Percentiles rank a stretch among this genome's conserved stretches.
Evolutionary conservation across 2,113 vertebrate species (phyloP).

Genomic region (Rana temporaria): DNA sequence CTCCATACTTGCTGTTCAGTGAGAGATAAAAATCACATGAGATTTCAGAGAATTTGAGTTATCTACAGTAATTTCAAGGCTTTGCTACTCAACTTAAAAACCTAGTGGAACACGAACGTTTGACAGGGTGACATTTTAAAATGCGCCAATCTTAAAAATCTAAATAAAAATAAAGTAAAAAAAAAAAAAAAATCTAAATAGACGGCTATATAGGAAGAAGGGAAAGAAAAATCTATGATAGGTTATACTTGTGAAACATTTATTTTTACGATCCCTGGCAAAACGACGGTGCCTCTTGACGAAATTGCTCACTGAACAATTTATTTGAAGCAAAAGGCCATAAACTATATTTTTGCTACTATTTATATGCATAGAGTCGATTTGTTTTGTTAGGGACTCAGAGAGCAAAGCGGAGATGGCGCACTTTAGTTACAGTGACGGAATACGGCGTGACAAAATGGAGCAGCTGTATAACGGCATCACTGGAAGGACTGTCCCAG

Average conservation of each 20-base stretch:
- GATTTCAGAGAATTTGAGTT: constrained; percentile 63
- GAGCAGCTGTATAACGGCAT: neutral
- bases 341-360: constrained; percentile 29
- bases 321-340: constrained; percentile 25
- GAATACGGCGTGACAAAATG: neutral
- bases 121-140: constrained; percentile 35
- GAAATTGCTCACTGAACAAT: constrained; percentile 33
- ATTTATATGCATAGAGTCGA: constrained; percentile 29
- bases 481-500: neutral
- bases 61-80: constrained; percentile 59
- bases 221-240: neutral
- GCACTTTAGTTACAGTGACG: neutral
- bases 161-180: neutral
- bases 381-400: constrained; percentile 20
- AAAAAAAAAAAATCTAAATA: constrained; percentile 25
- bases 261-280: constrained; percentile 32
- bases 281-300: neutral
- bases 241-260: constrained; percentile 39
- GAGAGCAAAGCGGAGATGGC: constrained; percentile 6
- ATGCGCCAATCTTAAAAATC: constrained; percentile 10
- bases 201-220: neutral
- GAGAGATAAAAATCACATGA: constrained; percentile 61
- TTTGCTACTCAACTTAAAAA: constrained; percentile 43
- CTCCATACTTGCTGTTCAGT: constrained; percentile 51
- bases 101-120: constrained; percentile 50